Evolutionary conservation across 2,113 vertebrate genomes (phyloP).

Genomic region (Tragelaphus strepsiceros): DNA sequence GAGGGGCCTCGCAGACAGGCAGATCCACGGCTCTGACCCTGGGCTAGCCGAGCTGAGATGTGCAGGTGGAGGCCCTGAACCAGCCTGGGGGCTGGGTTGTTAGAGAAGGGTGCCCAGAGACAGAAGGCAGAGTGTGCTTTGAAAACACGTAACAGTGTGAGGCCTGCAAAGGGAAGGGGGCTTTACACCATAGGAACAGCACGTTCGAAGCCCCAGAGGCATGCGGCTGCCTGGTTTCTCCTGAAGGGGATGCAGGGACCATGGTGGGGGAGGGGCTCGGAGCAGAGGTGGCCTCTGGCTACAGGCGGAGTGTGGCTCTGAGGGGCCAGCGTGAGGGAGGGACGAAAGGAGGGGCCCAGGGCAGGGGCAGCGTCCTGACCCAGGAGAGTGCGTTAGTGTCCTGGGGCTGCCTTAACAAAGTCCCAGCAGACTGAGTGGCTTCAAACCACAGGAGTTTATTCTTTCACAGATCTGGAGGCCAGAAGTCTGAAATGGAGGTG

Average conservation of each 20-base stretch:
- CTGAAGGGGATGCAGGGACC: neutral
- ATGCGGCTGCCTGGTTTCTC: neutral
- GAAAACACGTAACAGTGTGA: neutral
- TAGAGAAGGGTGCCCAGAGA: neutral
- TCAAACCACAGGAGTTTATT: neutral
- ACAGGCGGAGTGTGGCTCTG: neutral
- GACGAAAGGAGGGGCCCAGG: no score
- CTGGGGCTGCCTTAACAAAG: no score
- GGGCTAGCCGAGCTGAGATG: neutral
- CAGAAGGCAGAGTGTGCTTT: neutral
- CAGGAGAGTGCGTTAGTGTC: no score
- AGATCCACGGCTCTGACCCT: neutral
- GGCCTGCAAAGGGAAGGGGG: neutral
- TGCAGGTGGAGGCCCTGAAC: neutral
- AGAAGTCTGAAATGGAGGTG: neutral
- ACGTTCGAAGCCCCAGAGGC: neutral
- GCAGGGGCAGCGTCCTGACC: no score
- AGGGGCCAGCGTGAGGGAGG: neutral
- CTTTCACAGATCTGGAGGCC: neutral
- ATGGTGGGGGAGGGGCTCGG: fast-evolving
- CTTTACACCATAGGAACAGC: neutral
- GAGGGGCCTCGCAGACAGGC: neutral
- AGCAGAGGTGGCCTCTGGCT: neutral
- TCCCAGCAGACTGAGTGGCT: no score
- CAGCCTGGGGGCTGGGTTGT: neutral